phyloP scores from a whole-genome alignment of 2,888 invertebrate genomes.

The Nasonia oneida region DNA sequence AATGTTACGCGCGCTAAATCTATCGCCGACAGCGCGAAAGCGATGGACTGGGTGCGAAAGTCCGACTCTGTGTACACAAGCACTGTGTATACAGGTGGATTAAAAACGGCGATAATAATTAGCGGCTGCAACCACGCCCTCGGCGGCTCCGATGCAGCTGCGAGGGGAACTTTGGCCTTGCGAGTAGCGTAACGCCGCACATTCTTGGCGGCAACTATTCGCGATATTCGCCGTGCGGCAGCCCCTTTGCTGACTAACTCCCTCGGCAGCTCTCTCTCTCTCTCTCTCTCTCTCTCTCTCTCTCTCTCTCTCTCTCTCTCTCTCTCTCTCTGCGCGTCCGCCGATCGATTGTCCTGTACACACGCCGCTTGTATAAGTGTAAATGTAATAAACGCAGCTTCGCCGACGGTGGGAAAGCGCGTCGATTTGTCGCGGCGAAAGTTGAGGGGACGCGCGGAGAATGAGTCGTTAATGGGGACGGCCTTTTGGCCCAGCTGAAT shows the following conservation, averaged over 20 bases:
- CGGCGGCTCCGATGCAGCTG: too few species aligned
- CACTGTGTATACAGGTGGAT: too few species aligned
- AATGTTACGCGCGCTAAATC: slow-evolving; percentile 53
- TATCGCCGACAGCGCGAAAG: slow-evolving; percentile 50
- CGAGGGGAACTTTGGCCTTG: neutral
- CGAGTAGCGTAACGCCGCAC: neutral
- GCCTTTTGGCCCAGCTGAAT: slow-evolving; percentile 10
- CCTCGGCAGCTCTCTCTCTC: neutral
- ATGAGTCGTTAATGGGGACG: slow-evolving; percentile 53
- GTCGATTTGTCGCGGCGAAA: slow-evolving; percentile 43
- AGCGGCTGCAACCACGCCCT: neutral
- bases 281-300: neutral
- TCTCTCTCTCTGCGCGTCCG: neutral
- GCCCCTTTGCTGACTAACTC: neutral
- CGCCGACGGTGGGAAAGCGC: neutral
- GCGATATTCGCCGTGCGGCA: neutral
- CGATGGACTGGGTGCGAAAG: slow-evolving; percentile 1
- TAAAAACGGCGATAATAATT: too few species aligned
- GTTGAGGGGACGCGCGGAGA: slow-evolving; percentile 37
- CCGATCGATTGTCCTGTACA: neutral
- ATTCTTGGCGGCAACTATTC: slow-evolving; percentile 22
- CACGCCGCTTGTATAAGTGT: neutral
- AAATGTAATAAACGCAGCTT: neutral
- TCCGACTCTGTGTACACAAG: neutral
- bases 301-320: neutral